Percentiles rank a stretch among this genome's conserved stretches.
These are phyloP conservation scores for Criorhina ranunculi DNA, from an alignment of 2,888 invertebrate genomes.

Conservation along the genomic window DNA sequence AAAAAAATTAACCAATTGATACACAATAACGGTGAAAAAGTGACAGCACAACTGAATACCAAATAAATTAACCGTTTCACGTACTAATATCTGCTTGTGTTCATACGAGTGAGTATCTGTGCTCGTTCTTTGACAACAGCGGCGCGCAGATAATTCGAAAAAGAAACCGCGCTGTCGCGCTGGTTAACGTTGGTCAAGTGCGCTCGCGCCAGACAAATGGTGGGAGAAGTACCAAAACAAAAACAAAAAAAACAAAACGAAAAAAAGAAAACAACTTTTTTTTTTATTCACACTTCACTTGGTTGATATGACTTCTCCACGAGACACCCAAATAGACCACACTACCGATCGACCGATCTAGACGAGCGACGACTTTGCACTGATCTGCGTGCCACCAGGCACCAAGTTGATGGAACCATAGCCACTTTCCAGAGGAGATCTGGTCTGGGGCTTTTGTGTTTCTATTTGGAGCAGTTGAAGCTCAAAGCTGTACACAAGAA, in stretches of 20 bases:
- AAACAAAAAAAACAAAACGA: slow-evolving; percentile 6
- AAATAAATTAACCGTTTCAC: slow-evolving; percentile 75
- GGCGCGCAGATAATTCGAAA: slow-evolving; percentile 58
- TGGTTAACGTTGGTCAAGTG: background rate
- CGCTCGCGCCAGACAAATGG: slow-evolving; percentile 45
- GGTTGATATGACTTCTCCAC: slow-evolving; percentile 6
- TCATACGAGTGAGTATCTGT: slow-evolving; percentile 47
- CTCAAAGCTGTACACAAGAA: slow-evolving; percentile 9
- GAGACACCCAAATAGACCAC: no score
- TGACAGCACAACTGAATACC: slow-evolving; percentile 58
- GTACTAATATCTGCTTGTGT: slow-evolving; percentile 37
- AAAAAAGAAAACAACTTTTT: slow-evolving; percentile 13
- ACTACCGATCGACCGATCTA: slow-evolving; percentile 61
- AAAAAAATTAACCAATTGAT: slow-evolving; percentile 64
- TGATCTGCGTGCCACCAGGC: slow-evolving; percentile 58
- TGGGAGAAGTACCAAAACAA: slow-evolving; percentile 7
- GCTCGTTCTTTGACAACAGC: slow-evolving; percentile 42
- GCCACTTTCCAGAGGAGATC: slow-evolving; percentile 27
- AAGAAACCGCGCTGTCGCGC: slow-evolving; percentile 8
- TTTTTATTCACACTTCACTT: background rate
- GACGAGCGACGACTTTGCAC: slow-evolving; percentile 69
- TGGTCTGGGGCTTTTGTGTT: slow-evolving; percentile 36
- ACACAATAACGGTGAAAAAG: slow-evolving; percentile 71
- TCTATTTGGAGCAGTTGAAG: slow-evolving; percentile 24
- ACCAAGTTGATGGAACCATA: slow-evolving; percentile 23